These are phyloP conservation scores for Caenorhabditis brenneri DNA, from an alignment of 1,140 invertebrate genomes.

Conservation along the genomic window DNA sequence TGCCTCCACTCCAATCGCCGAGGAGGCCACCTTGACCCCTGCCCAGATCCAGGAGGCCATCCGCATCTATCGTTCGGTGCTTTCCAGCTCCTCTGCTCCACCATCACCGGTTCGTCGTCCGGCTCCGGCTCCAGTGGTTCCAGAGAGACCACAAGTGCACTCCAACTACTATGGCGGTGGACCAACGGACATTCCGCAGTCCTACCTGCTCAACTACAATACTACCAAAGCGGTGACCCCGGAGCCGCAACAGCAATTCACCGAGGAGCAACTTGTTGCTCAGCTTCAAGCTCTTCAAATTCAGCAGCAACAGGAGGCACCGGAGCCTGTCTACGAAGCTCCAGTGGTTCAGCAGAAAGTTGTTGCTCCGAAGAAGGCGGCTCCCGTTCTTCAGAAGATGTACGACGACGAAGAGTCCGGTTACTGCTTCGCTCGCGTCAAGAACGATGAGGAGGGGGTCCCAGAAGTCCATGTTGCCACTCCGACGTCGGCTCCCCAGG, in stretches of 20 bases:
- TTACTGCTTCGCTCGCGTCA: not conserved
- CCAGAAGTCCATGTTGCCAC: not conserved
- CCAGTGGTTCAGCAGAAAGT: not conserved
- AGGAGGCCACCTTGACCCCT: not conserved
- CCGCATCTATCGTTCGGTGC: slow-evolving; percentile 13
- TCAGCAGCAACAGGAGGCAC: not conserved
- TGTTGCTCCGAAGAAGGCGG: not conserved
- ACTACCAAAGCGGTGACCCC: not conserved
- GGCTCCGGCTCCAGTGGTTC: not conserved
- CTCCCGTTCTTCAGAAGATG: not conserved
- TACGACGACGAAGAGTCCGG: not conserved
- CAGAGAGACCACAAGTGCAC: not conserved
- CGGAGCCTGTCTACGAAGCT: not conserved
- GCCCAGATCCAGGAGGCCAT: slow-evolving; percentile 20
- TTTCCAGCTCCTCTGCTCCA: not conserved
- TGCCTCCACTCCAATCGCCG: not conserved
- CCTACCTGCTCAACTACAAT: not conserved
- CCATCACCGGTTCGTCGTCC: not conserved
- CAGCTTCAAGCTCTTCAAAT: slow-evolving; percentile 3
- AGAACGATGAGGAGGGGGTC: not conserved
- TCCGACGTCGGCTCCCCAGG: not conserved
- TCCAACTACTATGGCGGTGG: slow-evolving; percentile 18
- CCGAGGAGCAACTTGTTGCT: not conserved
- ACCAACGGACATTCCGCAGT: slow-evolving; percentile 19
- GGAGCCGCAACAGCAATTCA: not conserved